Conservation (phyloP, 1,140 invertebrate species). For the Notospermus geniculatus region DNA sequence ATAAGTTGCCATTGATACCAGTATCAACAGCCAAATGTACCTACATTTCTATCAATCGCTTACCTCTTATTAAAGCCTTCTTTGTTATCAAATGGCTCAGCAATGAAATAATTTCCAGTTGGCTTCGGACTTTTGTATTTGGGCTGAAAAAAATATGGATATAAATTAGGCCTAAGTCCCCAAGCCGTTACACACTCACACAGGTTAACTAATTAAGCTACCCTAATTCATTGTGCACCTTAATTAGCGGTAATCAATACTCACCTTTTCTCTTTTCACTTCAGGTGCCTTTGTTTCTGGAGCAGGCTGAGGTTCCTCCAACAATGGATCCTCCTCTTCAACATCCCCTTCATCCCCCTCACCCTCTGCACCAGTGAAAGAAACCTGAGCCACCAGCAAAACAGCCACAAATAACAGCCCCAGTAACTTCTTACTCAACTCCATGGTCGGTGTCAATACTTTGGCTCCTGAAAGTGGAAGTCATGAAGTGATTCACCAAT, state of each 20-base stretch:
- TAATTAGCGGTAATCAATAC: not conserved
- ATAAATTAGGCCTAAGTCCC: not conserved
- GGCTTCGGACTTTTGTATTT: constrained; percentile 36
- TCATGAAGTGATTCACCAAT: too few species aligned
- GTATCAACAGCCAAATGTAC: too few species aligned
- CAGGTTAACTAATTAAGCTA: not conserved
- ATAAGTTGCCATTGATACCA: too few species aligned
- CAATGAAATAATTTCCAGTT: constrained; percentile 68
- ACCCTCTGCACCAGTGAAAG: not conserved
- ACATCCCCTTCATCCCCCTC: constrained; percentile 18
- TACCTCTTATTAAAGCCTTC: constrained; percentile 68
- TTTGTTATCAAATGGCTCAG: constrained; percentile 85
- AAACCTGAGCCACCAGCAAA: not conserved
- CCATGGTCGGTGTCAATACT: too few species aligned
- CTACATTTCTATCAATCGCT: constrained; percentile 1
- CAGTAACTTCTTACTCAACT: too few species aligned
- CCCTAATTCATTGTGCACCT: not conserved
- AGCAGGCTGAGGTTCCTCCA: constrained; percentile 23
- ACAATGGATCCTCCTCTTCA: constrained; percentile 21
- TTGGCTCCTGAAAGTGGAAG: too few species aligned
- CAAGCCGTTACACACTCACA: not conserved
- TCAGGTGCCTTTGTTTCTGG: constrained; percentile 12
- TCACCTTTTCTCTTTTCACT: constrained; percentile 16
- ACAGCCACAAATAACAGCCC: too few species aligned
- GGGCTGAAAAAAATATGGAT: constrained; percentile 28